phyloP scores from a whole-genome alignment of 1,140 invertebrate species.

The Philopotamus ludificatus region DNA sequence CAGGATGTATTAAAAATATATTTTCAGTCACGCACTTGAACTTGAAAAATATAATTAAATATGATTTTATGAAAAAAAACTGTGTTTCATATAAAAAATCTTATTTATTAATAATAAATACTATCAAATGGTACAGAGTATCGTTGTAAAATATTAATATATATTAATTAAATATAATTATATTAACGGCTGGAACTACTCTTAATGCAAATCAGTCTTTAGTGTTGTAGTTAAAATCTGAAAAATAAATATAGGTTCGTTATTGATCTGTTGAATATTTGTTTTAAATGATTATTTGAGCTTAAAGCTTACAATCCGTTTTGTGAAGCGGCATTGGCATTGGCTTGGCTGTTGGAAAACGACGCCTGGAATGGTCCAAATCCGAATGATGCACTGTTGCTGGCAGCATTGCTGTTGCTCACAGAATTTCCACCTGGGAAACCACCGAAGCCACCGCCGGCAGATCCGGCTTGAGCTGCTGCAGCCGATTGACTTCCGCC shows the following conservation, averaged over 20 bases:
- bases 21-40: too few species aligned
- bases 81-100: too few species aligned
- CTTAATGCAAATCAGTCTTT: background rate
- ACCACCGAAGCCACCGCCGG: slow-evolving; percentile 40
- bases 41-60: too few species aligned
- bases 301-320: slow-evolving; percentile 34
- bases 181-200: background rate
- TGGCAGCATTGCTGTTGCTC: slow-evolving; percentile 16
- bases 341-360: slow-evolving; percentile 35
- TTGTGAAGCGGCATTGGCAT: slow-evolving; percentile 29
- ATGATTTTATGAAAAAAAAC: too few species aligned
- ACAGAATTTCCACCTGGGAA: slow-evolving; percentile 4
- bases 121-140: too few species aligned
- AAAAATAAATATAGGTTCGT: background rate
- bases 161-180: background rate
- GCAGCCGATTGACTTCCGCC: slow-evolving; percentile 16
- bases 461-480: slow-evolving; percentile 16
- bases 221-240: slow-evolving; percentile 10
- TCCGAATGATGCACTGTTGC: slow-evolving; percentile 36
- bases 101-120: too few species aligned
- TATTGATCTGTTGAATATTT: too few species aligned
- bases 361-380: slow-evolving; percentile 39
- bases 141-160: background rate
- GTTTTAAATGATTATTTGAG: too few species aligned
- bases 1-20: too few species aligned